phyloP scores from a whole-genome alignment of 2,888 invertebrate species.

The Hipparchia sbordonii region DNA sequence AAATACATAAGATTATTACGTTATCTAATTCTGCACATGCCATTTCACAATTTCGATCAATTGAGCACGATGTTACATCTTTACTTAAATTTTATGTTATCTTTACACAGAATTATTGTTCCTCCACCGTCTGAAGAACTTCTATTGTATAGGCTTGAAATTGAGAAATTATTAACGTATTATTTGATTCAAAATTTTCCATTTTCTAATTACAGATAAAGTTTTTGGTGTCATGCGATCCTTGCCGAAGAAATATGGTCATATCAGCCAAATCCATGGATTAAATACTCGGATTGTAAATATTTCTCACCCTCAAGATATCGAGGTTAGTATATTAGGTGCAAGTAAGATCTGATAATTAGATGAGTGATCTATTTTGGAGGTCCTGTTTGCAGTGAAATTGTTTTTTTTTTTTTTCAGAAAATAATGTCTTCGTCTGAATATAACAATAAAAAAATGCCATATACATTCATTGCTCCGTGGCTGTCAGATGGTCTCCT shows the following conservation, averaged over 20 bases:
- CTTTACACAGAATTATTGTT: too few species aligned
- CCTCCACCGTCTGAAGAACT: too few species aligned
- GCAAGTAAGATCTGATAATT: not conserved
- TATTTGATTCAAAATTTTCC: too few species aligned
- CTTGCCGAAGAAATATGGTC: slow-evolving; percentile 23
- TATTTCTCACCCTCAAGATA: slow-evolving; percentile 25
- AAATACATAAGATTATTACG: too few species aligned
- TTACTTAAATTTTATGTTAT: too few species aligned
- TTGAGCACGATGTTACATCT: too few species aligned
- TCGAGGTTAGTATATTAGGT: slow-evolving; percentile 24
- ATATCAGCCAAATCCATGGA: slow-evolving; percentile 29
- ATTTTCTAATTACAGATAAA: slow-evolving; percentile 19
- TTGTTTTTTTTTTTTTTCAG: slow-evolving; percentile 3
- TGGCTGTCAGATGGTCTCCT: slow-evolving; percentile 29
- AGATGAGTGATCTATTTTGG: too few species aligned
- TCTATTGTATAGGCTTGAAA: too few species aligned
- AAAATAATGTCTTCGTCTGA: slow-evolving; percentile 14
- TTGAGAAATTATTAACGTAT: too few species aligned
- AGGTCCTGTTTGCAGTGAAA: not conserved
- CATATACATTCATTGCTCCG: slow-evolving; percentile 10
- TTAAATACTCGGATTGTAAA: slow-evolving; percentile 19
- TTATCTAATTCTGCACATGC: too few species aligned
- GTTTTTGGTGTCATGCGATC: slow-evolving; percentile 23
- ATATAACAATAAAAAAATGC: slow-evolving; percentile 19
- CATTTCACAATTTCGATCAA: too few species aligned